phyloP scores from a whole-genome alignment of 1,140 invertebrate species.

The Diuraphis noxia region DNA sequence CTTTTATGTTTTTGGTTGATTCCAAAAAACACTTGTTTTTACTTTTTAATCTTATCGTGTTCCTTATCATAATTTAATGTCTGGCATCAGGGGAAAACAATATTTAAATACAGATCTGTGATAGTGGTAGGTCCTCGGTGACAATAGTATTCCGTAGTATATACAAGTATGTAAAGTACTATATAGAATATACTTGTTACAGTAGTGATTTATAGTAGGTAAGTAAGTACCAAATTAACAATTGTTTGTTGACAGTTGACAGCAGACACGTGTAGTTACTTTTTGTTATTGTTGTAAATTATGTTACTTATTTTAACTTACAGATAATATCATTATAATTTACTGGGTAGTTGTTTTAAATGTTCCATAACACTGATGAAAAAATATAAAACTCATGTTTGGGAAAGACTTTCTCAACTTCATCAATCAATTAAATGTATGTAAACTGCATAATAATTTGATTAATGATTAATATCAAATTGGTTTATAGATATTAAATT shows the following conservation, averaged over 20 bases:
- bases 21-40: not conserved
- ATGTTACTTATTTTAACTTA: not conserved
- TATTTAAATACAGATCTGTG: not conserved
- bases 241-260: not conserved
- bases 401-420: not conserved
- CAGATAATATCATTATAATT: not conserved
- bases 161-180: too few species aligned
- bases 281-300: not conserved
- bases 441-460: not conserved
- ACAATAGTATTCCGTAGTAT: too few species aligned
- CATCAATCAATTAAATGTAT: not conserved
- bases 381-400: not conserved
- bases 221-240: not conserved
- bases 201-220: not conserved
- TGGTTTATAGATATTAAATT: not conserved
- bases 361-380: not conserved
- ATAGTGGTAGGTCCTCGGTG: too few species aligned
- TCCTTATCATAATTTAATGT: not conserved
- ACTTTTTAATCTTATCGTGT: not conserved
- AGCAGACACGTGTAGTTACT: not conserved
- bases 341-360: not conserved
- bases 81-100: not conserved
- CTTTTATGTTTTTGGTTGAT: too few species aligned
- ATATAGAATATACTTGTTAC: not conserved
- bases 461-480: not conserved